These are phyloP conservation scores for Hafferia zeledoni DNA, from an alignment of 2,797 vertebrate species.

Conservation along the genomic window DNA sequence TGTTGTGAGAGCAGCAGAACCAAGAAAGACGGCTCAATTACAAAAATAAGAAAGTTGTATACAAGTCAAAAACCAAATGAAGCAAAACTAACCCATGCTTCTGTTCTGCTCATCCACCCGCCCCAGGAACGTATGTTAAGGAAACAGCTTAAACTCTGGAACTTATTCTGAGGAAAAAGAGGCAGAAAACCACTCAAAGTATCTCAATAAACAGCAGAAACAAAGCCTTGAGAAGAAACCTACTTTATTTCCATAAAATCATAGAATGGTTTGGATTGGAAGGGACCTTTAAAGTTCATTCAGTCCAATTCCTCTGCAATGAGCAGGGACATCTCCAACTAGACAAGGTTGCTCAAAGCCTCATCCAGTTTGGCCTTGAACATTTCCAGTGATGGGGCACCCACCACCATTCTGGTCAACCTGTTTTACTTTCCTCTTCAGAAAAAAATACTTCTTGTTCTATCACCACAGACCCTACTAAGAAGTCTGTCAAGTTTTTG, in stretches of 20 bases:
- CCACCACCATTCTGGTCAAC: neutral
- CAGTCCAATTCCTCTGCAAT: neutral
- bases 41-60: slow-evolving; percentile 37
- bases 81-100: slow-evolving; percentile 21
- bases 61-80: slow-evolving; percentile 30
- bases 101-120: neutral
- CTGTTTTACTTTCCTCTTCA: fast-evolving
- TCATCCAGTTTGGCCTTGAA: neutral
- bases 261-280: neutral
- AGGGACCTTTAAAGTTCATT: neutral
- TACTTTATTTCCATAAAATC: neutral
- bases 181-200: neutral
- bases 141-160: neutral
- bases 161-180: neutral
- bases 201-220: neutral
- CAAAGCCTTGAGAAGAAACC: neutral
- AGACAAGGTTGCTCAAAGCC: neutral
- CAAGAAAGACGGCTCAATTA: slow-evolving; percentile 45
- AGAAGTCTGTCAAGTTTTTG: neutral
- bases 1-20: neutral
- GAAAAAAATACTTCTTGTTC: neutral
- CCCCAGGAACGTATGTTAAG: neutral
- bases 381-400: neutral
- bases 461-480: neutral
- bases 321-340: neutral